Conservation (phyloP, 2,797 vertebrate species). For the Sebastes nivosus region DNA sequence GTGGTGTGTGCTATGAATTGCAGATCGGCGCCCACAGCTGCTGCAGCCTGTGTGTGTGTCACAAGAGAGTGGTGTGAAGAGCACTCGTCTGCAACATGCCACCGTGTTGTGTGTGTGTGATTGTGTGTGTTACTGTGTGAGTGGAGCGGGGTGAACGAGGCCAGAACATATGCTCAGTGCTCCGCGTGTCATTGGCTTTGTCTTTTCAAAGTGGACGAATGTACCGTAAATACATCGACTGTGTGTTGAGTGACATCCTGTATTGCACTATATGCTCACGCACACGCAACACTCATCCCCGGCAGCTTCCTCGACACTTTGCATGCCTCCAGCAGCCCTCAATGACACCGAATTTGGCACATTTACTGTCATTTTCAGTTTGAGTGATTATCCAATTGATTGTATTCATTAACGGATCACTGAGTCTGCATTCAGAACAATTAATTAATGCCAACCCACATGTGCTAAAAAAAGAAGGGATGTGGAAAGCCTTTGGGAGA, state of each 20-base stretch:
- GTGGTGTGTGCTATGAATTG: slow-evolving; percentile 45
- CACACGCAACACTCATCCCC: background rate
- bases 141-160: background rate
- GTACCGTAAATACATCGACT: background rate
- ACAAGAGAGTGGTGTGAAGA: slow-evolving; percentile 40
- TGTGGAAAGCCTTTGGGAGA: background rate
- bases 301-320: background rate
- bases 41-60: slow-evolving; percentile 39
- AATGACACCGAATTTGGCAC: background rate
- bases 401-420: slow-evolving; percentile 12
- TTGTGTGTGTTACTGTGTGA: slow-evolving; percentile 2
- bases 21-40: slow-evolving; percentile 51
- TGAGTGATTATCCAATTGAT: slow-evolving; percentile 24
- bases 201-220: slow-evolving; percentile 12
- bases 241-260: background rate
- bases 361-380: slow-evolving; percentile 11
- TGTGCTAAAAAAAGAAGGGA: background rate
- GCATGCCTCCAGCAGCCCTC: background rate
- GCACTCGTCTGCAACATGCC: slow-evolving; percentile 28
- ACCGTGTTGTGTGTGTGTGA: background rate
- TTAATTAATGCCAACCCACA: background rate
- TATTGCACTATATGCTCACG: background rate
- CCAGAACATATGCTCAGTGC: slow-evolving; percentile 34
- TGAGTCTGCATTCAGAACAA: background rate
- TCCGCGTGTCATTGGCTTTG: slow-evolving; percentile 5